These are phyloP conservation scores for Gorsachius magnificus DNA, from an alignment of 2,797 vertebrate genomes.

Conservation along the genomic window DNA sequence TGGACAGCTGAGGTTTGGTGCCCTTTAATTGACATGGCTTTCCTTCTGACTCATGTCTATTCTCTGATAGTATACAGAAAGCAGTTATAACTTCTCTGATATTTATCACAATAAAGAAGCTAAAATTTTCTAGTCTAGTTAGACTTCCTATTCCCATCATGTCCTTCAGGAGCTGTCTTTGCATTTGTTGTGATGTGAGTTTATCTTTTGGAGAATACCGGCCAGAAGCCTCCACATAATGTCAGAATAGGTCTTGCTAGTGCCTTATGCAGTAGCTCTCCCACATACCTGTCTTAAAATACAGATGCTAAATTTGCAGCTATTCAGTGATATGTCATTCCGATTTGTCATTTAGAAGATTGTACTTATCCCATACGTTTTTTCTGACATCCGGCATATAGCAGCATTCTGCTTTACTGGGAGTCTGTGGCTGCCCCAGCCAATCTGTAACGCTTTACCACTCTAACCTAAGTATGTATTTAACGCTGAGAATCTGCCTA, in stretches of 20 bases:
- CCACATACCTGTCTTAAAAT: background rate
- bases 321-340: background rate
- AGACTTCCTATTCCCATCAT: background rate
- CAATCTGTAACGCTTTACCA: background rate
- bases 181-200: background rate
- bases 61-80: background rate
- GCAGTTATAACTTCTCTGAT: background rate
- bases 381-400: background rate
- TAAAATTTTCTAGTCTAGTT: background rate
- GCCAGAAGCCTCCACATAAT: background rate
- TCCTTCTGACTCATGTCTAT: background rate
- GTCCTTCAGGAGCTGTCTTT: background rate
- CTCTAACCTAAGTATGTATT: background rate
- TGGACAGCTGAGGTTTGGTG: background rate
- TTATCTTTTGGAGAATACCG: background rate
- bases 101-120: background rate
- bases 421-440: background rate
- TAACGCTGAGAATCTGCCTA: background rate
- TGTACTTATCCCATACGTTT: background rate
- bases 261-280: background rate
- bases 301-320: conserved; percentile 1
- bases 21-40: background rate
- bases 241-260: background rate
- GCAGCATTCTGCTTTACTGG: background rate
- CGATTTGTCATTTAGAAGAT: background rate